Evolutionary conservation across 2,888 invertebrate genomes (phyloP).

Genomic region (Amblyteles armatorius): DNA sequence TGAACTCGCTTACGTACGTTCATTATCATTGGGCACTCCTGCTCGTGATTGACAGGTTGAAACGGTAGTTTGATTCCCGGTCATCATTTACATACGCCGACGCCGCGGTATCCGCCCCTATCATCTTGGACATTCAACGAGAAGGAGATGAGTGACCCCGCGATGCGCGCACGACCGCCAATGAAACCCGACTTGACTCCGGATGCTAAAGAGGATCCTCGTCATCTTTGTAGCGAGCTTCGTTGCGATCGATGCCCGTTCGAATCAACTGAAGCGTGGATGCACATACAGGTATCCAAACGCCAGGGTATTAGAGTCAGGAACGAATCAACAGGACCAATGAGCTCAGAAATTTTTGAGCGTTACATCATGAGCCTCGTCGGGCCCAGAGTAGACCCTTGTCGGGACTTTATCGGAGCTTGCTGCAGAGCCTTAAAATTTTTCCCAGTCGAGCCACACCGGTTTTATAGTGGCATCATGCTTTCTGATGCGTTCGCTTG

Average conservation of each 20-base stretch:
- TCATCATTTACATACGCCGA: slow-evolving; percentile 69
- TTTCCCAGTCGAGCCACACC: too few species aligned
- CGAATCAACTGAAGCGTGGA: slow-evolving; percentile 1
- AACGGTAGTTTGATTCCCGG: slow-evolving; percentile 71
- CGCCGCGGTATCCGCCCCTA: slow-evolving; percentile 51
- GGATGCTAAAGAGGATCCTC: neutral
- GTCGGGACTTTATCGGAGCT: too few species aligned
- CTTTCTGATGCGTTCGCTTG: too few species aligned
- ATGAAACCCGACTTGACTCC: slow-evolving; percentile 2
- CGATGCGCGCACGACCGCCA: neutral
- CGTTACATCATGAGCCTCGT: too few species aligned
- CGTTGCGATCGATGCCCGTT: slow-evolving; percentile 1
- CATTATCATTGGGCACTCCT: slow-evolving; percentile 49
- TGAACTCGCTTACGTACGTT: slow-evolving; percentile 25
- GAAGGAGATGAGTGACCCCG: slow-evolving; percentile 39
- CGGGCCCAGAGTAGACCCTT: too few species aligned
- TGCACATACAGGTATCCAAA: neutral
- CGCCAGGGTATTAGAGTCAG: neutral
- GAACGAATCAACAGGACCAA: neutral
- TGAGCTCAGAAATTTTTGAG: neutral
- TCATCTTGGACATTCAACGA: slow-evolving; percentile 33
- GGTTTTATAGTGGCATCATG: too few species aligned
- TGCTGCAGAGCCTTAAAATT: too few species aligned
- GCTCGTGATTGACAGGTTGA: slow-evolving; percentile 71
- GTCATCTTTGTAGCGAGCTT: slow-evolving; percentile 19